Evolutionary conservation across 2,113 vertebrate genomes (phyloP), one percentile per base, ranked within the genome.

Genomic region (Dendrocopos noguchii): DNA sequence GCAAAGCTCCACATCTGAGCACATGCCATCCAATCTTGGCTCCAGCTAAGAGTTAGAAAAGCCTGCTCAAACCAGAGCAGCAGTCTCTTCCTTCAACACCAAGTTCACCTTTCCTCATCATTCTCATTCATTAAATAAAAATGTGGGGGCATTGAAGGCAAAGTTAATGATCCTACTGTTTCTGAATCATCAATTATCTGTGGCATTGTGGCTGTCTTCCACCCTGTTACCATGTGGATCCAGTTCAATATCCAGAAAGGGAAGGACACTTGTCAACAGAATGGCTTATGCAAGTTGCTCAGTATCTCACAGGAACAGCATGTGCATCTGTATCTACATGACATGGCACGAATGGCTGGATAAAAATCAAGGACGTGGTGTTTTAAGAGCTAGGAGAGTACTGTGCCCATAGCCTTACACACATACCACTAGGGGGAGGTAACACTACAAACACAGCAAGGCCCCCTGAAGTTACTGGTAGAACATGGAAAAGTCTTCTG

Each of bases 371-470:
- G 13, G 17, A 36, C 28, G 8, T 0, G 0, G 7, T 4, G 14
- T 24, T 84, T 73, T 31, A 17, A 3, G 20, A 61, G 61, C 15
- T 4, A 5, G 20, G 20, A 68, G 28, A 28, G 28, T 14, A 27
- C 21, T 25, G 29, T 15, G 33, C 9, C 52, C 88, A 70, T 0
- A 33, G 67, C 34, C 80, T 39, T 61, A 66, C 10, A 60, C 28
- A 64, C 65, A 20, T 46, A 72, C 93, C 93, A 72, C 95, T 95
- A 95, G 95, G 86, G 90, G 95, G 95, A 75, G 80, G 66, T 95
- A 90, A 86, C 31, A 96, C 76, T 57, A 71, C 42, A 56, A 90
- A 88, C 83, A 64, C 73, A 29, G 14, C 33, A 9, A 86, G 36
- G 42, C 61, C 21, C 53, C 65, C 70, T 47, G 7, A 56, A 31